Percentiles rank a stretch among this genome's conserved stretches.
Conservation (phyloP, 2,888 invertebrate genomes). For the Thyatira batis region DNA sequence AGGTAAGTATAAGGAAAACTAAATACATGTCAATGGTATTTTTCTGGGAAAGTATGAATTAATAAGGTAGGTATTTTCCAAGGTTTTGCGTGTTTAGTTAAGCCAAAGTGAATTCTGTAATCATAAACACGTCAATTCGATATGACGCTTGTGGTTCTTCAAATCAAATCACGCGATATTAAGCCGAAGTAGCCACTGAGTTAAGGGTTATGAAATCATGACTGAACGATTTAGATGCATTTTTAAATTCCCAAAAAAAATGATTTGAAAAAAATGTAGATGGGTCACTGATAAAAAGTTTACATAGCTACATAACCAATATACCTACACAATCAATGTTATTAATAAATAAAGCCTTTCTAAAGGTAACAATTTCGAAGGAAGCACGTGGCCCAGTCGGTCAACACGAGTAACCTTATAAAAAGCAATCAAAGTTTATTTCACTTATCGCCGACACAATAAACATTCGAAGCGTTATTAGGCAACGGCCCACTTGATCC, state of each 20-base stretch:
- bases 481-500: constrained; percentile 9
- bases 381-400: neutral
- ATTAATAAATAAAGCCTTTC: neutral
- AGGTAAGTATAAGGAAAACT: neutral
- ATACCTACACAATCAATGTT: neutral
- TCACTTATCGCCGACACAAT: constrained; percentile 6
- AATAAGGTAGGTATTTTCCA: neutral
- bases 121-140: neutral
- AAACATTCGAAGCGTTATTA: constrained; percentile 5
- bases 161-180: neutral
- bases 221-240: neutral
- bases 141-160: neutral
- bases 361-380: neutral
- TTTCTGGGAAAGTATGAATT: neutral
- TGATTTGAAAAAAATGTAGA: too few species aligned
- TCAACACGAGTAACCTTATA: constrained; percentile 1
- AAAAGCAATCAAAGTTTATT: neutral
- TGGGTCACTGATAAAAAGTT: too few species aligned
- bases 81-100: neutral
- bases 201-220: neutral
- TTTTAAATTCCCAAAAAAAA: too few species aligned
- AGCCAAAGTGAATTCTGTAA: neutral
- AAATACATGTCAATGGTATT: neutral
- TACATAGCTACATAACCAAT: neutral
- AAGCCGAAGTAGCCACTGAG: too few species aligned